phyloP scores from a whole-genome alignment of 2,888 invertebrate species.

The Archaeoteleia sp. region DNA sequence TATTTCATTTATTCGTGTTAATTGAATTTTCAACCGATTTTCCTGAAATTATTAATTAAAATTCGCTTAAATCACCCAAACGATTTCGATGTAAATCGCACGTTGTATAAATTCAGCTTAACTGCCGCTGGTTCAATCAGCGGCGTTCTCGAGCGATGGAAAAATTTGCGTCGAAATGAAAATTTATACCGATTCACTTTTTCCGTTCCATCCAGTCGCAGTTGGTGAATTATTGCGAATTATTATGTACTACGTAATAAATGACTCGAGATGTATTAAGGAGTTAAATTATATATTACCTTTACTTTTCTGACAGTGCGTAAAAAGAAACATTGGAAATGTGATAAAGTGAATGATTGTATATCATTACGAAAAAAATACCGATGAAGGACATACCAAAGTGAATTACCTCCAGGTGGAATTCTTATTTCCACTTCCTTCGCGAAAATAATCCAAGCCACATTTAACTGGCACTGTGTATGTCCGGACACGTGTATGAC shows the following conservation, averaged over 20 bases:
- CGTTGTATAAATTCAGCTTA: too few species aligned
- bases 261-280: constrained; percentile 24
- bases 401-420: constrained; percentile 48
- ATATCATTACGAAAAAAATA: constrained; percentile 37
- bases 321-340: constrained; percentile 33
- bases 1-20: too few species aligned
- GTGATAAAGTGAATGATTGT: constrained; percentile 46
- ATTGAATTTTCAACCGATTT: too few species aligned
- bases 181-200: neutral
- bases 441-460: constrained; percentile 41
- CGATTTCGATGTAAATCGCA: too few species aligned
- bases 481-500: constrained; percentile 40
- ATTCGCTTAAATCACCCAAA: too few species aligned
- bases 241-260: constrained; percentile 33
- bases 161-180: too few species aligned
- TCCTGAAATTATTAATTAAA: too few species aligned
- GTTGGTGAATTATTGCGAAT: constrained; percentile 21
- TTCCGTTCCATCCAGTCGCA: constrained; percentile 14
- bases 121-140: too few species aligned
- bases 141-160: too few species aligned
- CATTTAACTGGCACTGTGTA: constrained; percentile 23
- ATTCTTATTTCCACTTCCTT: constrained; percentile 35
- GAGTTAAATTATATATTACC: constrained; percentile 26
- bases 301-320: constrained; percentile 16
- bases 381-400: constrained; percentile 26